These are phyloP conservation scores for Drosophila pachea DNA, from an alignment of 1,140 invertebrate species.

Conservation along the genomic window DNA sequence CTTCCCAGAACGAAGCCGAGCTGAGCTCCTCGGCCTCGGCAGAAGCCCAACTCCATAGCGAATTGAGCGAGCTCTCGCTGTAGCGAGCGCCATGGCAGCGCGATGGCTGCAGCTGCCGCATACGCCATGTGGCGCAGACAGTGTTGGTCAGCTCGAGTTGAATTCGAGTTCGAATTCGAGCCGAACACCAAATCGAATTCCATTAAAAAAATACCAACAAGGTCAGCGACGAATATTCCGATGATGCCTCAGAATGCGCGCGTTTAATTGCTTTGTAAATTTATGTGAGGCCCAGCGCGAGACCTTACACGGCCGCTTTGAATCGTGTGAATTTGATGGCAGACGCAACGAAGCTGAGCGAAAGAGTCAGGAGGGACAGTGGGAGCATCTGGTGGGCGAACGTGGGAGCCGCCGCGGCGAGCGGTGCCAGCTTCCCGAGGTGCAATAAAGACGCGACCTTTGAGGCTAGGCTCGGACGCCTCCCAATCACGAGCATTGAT, in stretches of 20 bases:
- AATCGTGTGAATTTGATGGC: slow-evolving; percentile 14
- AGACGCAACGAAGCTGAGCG: not conserved
- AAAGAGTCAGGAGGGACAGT: not conserved
- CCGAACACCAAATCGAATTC: not conserved
- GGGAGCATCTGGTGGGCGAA: too few species aligned
- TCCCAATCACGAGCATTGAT: slow-evolving; percentile 24
- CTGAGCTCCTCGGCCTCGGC: too few species aligned
- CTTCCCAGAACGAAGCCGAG: not conserved
- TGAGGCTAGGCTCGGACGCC: slow-evolving; percentile 29
- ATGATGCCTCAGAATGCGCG: slow-evolving; percentile 18
- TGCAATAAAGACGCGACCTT: slow-evolving; percentile 50
- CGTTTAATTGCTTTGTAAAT: slow-evolving; percentile 14
- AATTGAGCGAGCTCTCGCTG: not conserved
- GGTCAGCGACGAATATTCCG: slow-evolving; percentile 9
- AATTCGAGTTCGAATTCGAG: too few species aligned
- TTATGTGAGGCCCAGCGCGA: slow-evolving; percentile 4
- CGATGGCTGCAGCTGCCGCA: slow-evolving; percentile 14
- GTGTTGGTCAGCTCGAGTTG: slow-evolving; percentile 1
- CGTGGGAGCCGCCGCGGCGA: not conserved
- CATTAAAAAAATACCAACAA: slow-evolving; percentile 3
- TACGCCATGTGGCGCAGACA: slow-evolving; percentile 48
- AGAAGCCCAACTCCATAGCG: too few species aligned
- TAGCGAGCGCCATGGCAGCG: too few species aligned
- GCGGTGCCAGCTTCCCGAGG: slow-evolving; percentile 8
- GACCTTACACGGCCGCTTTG: not conserved